Base-by-base conservation (phyloP, 2,888 invertebrate genomes). In the Trachelus tabidus region DNA sequence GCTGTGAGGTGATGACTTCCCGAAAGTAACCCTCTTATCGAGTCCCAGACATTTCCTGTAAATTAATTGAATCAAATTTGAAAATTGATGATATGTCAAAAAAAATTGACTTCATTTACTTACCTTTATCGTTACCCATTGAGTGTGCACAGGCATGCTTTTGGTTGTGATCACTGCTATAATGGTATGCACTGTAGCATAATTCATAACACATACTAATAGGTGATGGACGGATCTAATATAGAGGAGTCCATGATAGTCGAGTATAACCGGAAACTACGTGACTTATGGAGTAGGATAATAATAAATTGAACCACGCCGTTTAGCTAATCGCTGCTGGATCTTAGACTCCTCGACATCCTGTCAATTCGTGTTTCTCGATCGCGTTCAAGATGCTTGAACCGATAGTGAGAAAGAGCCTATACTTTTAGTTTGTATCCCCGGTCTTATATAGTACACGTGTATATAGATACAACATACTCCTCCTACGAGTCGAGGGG, bases 321-420 rank as follows among this genome's bases (percentile, higher is more conserved):
- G 31, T 71, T 71, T 71, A 71, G 71, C 31, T 71, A 71, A 71
- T 71, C 71, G 71, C 71, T 34, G 31, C 3, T 71, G 12, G 71
- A 71, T 71, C 71, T 34, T n/a, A 71, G 71, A 6, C 71, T 71
- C 71, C 34, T 9, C 33, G 71, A 71, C 71, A 71, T 71, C 71
- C 71, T 71, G 71, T 71, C 71, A 71, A 71, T 71, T 71, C 71
- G 71, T 71, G 71, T 71, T 71, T 71, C 71, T 71, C 71, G 71
- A 33, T 71, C 71, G 71, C 71, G 12, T 71, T 34, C 71, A 9
- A 71, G 71, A 71, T 71, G 31, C 71, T 71, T 11, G 31, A 71
- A 6, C 33, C 71, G 71, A 71, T 71, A 71, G 12, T 6, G 71
- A 71, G 71, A 34, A 56, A 56, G 56, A 56, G 56, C 56, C 56